Base-by-base conservation (phyloP, 1,140 invertebrate genomes). In the Helicoverpa zea region DNA sequence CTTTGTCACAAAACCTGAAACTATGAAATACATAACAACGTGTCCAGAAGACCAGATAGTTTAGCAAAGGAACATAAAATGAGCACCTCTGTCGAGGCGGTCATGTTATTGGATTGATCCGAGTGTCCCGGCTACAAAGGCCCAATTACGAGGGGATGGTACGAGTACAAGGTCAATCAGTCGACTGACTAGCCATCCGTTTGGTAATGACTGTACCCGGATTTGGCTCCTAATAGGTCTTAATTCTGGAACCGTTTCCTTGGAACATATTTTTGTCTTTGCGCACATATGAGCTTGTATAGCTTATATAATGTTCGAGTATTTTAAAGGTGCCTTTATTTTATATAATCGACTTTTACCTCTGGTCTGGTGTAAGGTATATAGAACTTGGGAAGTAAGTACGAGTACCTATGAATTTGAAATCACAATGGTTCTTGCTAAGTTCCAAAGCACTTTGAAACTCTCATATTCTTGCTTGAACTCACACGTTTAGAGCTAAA, bases 101-200 rank as follows among this genome's bases (percentile, higher is more conserved):
- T 80, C 86, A 78, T 87, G 83, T 90, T 88, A 89, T 91, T 88
- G 87, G 84, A 88, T 89, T 90, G 86, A 90, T 90, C 80, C 86
- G 64, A 83, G 78, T 83, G 89, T 90, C 80, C 86, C 63, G 81
- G 78, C 85, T 89, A 92, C 90, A 93, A 93, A 91, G 88, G 85
- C 76, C 86, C 90, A 89, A 92, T 93, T 91, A 91, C 82, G 86
- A 84, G 79, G 86, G 80, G 86, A 88, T 87, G 85, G 84, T 87
- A 88, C 87, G 77, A 86, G 85, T 89, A 89, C 90, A 92, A 93
- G 90, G 89, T 90, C 90, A 89, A 86, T 90, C 81, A 83, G 76
- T 74, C 81, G 52, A 61, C 73, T 75, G 18, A 51, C 58, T 64
- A 12, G 64, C 54, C 76, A 59, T 58, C 61, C 72, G 79, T 43